A percentile compares a stretch with the other conserved stretches of the same genome.
Conservation (phyloP, 2,888 invertebrate genomes). For the Mellilla xanthometata region DNA sequence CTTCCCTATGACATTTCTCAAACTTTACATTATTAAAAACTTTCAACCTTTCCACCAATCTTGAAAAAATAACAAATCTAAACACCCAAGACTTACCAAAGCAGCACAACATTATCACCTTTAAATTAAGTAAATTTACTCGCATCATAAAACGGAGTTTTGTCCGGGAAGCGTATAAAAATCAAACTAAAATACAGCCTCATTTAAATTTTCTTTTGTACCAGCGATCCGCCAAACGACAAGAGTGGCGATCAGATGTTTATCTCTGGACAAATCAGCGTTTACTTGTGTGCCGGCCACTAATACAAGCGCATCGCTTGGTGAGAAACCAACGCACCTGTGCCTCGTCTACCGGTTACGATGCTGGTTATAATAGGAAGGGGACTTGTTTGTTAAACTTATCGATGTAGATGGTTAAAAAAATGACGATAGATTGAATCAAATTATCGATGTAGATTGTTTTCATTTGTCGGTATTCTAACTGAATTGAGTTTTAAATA, state of each 20-base stretch:
- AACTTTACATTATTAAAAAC: too few species aligned
- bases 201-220: slow-evolving; percentile 26
- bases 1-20: too few species aligned
- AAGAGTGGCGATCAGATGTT: slow-evolving; percentile 59
- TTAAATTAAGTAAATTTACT: slow-evolving; percentile 4
- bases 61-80: not conserved
- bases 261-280: slow-evolving; percentile 62
- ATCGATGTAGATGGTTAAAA: not conserved
- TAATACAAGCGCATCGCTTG: slow-evolving; percentile 37
- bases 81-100: not conserved
- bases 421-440: too few species aligned
- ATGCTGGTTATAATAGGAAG: slow-evolving; percentile 51
- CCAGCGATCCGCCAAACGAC: slow-evolving; percentile 39
- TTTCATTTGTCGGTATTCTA: too few species aligned
- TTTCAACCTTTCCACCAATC: too few species aligned
- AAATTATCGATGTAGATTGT: too few species aligned
- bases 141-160: slow-evolving; percentile 5
- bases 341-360: slow-evolving; percentile 53
- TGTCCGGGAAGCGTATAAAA: slow-evolving; percentile 11
- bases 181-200: slow-evolving; percentile 18
- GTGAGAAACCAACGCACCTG: slow-evolving; percentile 79
- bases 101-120: not conserved
- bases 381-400: slow-evolving; percentile 28
- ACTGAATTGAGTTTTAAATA: too few species aligned
- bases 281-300: slow-evolving; percentile 22